Conservation (phyloP, 2,888 invertebrate species). For the Tenthredo scrophulariae region DNA sequence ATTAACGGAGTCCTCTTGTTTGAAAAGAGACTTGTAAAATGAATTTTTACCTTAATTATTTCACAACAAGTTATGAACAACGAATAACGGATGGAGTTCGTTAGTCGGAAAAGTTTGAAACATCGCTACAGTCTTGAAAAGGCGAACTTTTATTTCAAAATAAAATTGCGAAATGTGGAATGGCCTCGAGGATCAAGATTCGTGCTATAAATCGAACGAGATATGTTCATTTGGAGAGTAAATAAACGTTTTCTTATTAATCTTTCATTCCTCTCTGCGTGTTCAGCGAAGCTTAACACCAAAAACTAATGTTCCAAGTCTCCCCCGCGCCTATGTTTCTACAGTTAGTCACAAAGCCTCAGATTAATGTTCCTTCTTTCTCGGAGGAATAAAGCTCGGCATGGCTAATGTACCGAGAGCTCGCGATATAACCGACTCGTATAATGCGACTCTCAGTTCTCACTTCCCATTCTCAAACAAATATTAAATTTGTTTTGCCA, state of each 20-base stretch:
- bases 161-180: no score
- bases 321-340: constrained; percentile 25
- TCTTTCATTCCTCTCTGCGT: background rate
- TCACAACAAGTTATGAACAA: background rate
- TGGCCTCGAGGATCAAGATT: background rate
- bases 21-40: background rate
- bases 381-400: background rate
- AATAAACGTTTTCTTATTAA: background rate
- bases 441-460: constrained; percentile 8
- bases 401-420: constrained; percentile 48
- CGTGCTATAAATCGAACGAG: background rate
- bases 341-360: constrained; percentile 40
- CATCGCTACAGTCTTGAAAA: background rate
- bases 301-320: constrained; percentile 43
- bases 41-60: background rate
- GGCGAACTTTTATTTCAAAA: background rate
- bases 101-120: background rate
- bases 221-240: background rate
- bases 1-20: background rate
- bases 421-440: constrained; percentile 31
- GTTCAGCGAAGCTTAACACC: constrained; percentile 28
- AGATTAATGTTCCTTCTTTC: constrained; percentile 43
- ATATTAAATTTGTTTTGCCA: background rate
- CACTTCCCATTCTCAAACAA: background rate
- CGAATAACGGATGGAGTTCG: background rate